phyloP scores from a whole-genome alignment of 2,797 vertebrate species.

The Enteromius trimaculatus region DNA sequence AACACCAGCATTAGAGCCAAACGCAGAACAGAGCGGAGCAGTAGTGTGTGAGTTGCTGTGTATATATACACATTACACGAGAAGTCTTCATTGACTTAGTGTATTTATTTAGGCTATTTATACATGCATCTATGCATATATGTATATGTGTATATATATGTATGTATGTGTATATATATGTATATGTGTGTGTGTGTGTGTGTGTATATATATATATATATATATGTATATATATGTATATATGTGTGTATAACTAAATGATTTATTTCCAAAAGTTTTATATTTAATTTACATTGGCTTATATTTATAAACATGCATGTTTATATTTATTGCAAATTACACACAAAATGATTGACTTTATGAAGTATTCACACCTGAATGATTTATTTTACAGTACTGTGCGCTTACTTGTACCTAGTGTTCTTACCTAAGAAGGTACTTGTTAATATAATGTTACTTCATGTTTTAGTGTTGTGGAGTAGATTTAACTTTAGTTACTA shows the following conservation, averaged over 20 bases:
- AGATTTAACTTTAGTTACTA: background rate
- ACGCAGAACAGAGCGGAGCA: background rate
- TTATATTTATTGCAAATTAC: background rate
- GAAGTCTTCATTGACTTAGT: background rate
- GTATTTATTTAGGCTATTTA: background rate
- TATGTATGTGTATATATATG: background rate
- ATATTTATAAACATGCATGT: background rate
- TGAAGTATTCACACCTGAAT: background rate
- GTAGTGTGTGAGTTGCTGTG: background rate
- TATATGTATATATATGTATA: background rate
- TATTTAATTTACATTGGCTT: background rate
- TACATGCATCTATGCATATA: background rate
- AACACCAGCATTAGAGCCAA: slow-evolving; percentile 21
- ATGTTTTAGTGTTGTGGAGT: background rate
- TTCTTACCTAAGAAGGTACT: background rate
- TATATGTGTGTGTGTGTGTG: background rate
- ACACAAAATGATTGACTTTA: background rate
- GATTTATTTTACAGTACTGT: background rate
- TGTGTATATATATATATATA: background rate
- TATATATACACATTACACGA: background rate
- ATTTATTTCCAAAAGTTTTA: background rate
- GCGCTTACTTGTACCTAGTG: background rate
- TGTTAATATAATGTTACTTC: background rate
- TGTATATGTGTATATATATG: background rate
- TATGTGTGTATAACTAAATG: background rate